phyloP scores from a whole-genome alignment of 64 coral and sea anemone species.

The Astreopora myriophthalma region DNA sequence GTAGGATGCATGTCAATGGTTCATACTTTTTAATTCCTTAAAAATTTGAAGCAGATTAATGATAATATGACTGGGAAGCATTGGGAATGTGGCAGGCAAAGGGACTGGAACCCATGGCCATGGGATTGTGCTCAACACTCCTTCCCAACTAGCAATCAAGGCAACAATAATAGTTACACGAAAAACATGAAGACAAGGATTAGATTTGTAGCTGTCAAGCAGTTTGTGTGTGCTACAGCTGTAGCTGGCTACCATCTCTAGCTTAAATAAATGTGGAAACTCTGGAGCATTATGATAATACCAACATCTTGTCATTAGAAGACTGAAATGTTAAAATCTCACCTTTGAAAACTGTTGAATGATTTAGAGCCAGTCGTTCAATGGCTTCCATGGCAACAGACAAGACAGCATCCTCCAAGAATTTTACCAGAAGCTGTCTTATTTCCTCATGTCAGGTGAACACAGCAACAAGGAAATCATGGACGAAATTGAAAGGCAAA shows the following conservation, averaged over 20 bases:
- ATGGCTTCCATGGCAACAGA: neutral
- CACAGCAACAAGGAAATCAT: conserved; percentile 71
- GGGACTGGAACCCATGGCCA: no score
- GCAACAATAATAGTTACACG: no score
- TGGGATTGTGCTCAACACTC: no score
- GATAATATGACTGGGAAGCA: neutral
- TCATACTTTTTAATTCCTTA: neutral
- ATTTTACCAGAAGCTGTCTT: conserved; percentile 64
- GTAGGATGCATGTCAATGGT: neutral
- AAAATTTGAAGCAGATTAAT: neutral
- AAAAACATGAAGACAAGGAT: no score
- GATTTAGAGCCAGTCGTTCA: neutral
- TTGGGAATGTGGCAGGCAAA: no score
- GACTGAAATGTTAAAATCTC: neutral
- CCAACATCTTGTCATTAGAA: no score
- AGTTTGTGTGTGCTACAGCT: no score
- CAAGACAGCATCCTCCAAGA: conserved; percentile 12
- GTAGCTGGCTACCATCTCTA: no score
- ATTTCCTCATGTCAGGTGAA: conserved; percentile 56
- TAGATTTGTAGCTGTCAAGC: no score
- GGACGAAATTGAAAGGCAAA: conserved; percentile 67
- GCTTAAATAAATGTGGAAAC: no score
- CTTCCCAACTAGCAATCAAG: no score
- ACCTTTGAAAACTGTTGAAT: neutral
- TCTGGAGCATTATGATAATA: no score